phyloP scores from a whole-genome alignment of 1,140 invertebrate species.

The Bombus difficillimus region DNA sequence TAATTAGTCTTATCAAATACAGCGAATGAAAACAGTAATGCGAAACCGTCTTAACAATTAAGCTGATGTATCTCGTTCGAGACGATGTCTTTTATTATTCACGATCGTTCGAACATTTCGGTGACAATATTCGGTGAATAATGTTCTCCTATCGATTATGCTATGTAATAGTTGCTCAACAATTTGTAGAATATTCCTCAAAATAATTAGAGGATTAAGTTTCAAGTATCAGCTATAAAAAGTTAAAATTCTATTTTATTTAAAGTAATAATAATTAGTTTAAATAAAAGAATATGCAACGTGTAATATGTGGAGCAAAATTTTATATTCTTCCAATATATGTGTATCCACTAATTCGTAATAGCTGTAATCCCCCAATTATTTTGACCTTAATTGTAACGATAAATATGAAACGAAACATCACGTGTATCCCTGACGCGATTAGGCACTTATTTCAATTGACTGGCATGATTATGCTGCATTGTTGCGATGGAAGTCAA shows the following conservation, averaged over 20 bases:
- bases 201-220: slow-evolving; percentile 25
- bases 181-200: background rate
- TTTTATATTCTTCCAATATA: background rate
- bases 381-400: background rate
- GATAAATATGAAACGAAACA: background rate
- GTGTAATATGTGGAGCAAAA: background rate
- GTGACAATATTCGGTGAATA: background rate
- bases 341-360: background rate
- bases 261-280: background rate
- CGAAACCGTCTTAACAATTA: slow-evolving; percentile 42
- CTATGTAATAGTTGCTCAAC: background rate
- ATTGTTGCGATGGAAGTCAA: background rate
- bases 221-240: background rate
- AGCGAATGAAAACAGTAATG: slow-evolving; percentile 57
- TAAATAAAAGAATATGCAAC: background rate
- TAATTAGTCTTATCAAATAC: slow-evolving; percentile 58
- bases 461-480: slow-evolving; percentile 5
- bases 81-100: background rate
- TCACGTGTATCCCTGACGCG: slow-evolving; percentile 16
- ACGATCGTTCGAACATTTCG: background rate
- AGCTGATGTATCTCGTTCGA: background rate
- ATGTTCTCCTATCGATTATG: background rate
- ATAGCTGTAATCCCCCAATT: background rate
- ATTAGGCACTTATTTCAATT: slow-evolving; percentile 47
- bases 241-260: background rate